phyloP scores from a whole-genome alignment of 2,113 vertebrate species.

The Burhinus bistriatus region DNA sequence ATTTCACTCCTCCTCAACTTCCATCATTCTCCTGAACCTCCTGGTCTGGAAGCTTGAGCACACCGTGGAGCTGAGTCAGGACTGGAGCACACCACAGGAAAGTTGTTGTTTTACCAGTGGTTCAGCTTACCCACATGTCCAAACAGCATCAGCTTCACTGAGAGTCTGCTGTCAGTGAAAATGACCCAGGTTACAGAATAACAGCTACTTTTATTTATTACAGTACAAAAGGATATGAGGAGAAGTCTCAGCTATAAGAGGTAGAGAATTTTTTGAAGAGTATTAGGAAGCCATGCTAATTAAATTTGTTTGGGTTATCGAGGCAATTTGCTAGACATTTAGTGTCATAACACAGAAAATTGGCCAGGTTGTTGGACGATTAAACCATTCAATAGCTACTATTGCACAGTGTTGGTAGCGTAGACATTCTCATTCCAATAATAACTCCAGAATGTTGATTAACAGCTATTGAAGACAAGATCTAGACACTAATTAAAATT shows the following conservation, averaged over 20 bases:
- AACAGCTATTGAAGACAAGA: background rate
- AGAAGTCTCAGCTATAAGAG: background rate
- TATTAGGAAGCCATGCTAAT: background rate
- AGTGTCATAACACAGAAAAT: background rate
- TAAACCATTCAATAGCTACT: background rate
- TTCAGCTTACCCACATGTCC: background rate
- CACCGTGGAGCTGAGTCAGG: background rate
- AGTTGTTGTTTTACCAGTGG: background rate
- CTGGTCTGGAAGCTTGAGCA: background rate
- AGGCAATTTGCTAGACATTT: background rate
- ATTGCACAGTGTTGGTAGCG: background rate
- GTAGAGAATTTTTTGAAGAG: background rate
- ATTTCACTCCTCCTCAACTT: background rate
- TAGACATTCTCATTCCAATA: background rate
- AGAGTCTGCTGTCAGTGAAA: background rate
- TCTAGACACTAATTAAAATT: background rate
- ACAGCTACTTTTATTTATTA: background rate
- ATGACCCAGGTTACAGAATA: background rate
- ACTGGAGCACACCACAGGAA: background rate
- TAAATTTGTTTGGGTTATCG: background rate
- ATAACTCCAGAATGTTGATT: background rate
- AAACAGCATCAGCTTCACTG: background rate
- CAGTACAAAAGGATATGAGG: background rate
- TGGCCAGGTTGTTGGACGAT: background rate
- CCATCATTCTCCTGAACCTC: background rate